A percentile compares a stretch with the other conserved stretches of the same genome.
These are phyloP conservation scores for Halcyon badia DNA, from an alignment of 2,797 vertebrate species.

Conservation along the genomic window DNA sequence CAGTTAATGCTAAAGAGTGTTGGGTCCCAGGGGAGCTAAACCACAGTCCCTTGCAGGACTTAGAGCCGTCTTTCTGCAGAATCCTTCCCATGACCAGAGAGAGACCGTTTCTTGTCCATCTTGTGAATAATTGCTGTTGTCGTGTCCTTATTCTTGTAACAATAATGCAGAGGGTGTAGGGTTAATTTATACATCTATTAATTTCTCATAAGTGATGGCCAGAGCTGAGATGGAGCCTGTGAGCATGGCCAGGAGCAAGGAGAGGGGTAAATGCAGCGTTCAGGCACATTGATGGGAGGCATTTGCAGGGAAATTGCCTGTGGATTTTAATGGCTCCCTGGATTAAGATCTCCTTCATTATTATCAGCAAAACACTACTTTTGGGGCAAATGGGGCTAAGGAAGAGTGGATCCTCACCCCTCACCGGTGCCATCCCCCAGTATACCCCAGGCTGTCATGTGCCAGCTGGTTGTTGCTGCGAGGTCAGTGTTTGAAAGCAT, in stretches of 20 bases:
- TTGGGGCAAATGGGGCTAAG: neutral
- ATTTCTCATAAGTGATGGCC: neutral
- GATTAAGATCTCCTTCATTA: neutral
- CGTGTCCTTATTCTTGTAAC: neutral
- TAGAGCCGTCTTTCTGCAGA: neutral
- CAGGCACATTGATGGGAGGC: neutral
- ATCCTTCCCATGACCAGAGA: neutral
- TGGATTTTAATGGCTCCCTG: neutral
- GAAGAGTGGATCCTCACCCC: neutral
- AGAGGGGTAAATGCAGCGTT: neutral
- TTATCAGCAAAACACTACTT: neutral
- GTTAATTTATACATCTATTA: neutral
- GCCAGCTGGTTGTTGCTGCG: neutral
- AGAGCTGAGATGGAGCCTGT: neutral
- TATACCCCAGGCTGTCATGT: accelerated
- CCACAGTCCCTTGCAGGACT: neutral
- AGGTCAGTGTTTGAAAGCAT: neutral
- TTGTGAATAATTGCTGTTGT: neutral
- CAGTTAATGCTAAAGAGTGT: neutral
- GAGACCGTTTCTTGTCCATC: neutral
- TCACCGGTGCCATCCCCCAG: neutral
- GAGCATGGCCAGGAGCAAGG: neutral
- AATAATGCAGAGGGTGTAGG: neutral
- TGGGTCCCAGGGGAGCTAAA: neutral
- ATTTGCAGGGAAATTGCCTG: neutral